Base-by-base conservation (phyloP, 53 echinoderm and acorn worm species). In the Paracentrotus lividus region DNA sequence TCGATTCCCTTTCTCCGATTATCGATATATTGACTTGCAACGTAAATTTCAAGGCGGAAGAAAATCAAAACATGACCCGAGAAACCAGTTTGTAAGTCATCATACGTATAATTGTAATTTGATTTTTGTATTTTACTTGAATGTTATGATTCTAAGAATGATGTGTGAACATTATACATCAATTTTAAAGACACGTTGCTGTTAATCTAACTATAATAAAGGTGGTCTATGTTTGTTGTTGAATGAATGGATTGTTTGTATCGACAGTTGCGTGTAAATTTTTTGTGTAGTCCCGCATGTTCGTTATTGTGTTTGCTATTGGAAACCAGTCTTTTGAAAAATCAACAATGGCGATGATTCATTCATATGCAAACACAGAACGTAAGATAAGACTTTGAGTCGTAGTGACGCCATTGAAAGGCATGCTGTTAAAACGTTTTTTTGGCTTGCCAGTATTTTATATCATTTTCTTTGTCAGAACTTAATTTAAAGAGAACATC, bases 1-100 rank as follows among this genome's bases (percentile, higher is more conserved):
- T n/a, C n/a, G n/a, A n/a, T n/a, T n/a, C n/a, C n/a, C n/a, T n/a
- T n/a, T n/a, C n/a, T n/a, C 61, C 61, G 61, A 27, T 7, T 23
- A 66, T 31, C 66, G 27, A 32, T n/a, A 66, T 32, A 7, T 33
- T 13, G 67, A 67, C 33, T 0, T 18, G 61, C 61, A 61, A 61
- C 61, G 61, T 61, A 61, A 13, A 54, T 54, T 61, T 61, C 26
- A 42, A 85, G 85, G 85, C 85, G 85, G 85, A 85, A 85, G 85
- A 51, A 85, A 85, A 85, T 49, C 85, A 85, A 85, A 85, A 85
- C 85, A 85, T 85, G 85, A 51, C 47, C 26, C 85, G 85, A 85
- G 9, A 72, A 40, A 40, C 40, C 72, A 38, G 72, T 4, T 38
- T 72, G 72, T 72, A 72, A 72, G 72, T 72, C 4, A 72, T 40